Conservation (phyloP, 2,888 invertebrate species). For the Helobdella robusta region DNA sequence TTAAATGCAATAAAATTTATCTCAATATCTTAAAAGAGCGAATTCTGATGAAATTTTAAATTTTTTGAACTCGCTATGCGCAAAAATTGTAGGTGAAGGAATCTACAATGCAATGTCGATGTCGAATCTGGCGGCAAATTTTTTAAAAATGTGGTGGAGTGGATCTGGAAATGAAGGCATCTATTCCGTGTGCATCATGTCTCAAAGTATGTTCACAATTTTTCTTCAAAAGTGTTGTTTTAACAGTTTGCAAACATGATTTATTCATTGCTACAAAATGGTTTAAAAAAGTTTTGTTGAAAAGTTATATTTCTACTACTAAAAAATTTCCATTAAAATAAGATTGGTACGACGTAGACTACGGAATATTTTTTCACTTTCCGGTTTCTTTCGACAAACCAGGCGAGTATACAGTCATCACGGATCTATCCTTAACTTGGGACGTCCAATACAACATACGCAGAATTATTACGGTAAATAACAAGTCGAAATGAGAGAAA, state of each 20-base stretch:
- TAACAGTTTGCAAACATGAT: too few species aligned
- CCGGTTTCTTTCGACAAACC: constrained; percentile 23
- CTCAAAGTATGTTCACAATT: not conserved
- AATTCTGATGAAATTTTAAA: too few species aligned
- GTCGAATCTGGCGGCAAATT: constrained; percentile 3
- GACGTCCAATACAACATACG: not conserved
- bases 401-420: constrained; percentile 12
- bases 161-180: constrained; percentile 1
- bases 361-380: constrained; percentile 23
- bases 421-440: not conserved
- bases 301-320: not conserved
- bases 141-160: constrained; percentile 18
- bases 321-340: not conserved
- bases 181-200: constrained; percentile 10
- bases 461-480: too few species aligned
- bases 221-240: not conserved
- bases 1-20: not conserved
- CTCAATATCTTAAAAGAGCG: not conserved
- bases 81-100: too few species aligned
- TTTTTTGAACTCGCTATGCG: too few species aligned
- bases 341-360: constrained; percentile 21
- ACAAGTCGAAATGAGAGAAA: too few species aligned
- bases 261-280: too few species aligned
- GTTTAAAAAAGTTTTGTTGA: too few species aligned
- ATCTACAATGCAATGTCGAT: constrained; percentile 22